Conservation (phyloP, 2,888 invertebrate genomes). For the Dysmachus trigonus region DNA sequence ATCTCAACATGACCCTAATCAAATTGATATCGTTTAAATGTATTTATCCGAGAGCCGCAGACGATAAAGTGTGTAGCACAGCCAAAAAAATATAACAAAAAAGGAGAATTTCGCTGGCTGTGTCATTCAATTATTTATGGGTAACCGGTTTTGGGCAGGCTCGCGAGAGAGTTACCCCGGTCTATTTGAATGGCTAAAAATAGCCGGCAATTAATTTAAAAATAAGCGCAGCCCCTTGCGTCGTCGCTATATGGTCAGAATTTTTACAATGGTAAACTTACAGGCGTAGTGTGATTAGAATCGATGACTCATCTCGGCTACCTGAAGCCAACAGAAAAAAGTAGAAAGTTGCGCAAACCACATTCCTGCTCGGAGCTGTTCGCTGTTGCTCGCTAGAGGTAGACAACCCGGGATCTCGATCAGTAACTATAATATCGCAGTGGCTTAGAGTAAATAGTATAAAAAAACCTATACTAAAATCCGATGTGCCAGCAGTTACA, state of each 20-base stretch:
- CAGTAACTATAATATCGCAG: background rate
- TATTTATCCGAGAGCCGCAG: background rate
- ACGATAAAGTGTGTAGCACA: background rate
- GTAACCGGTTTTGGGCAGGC: background rate
- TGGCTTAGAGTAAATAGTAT: background rate
- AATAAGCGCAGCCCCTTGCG: background rate
- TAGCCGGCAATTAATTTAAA: background rate
- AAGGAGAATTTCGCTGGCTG: background rate
- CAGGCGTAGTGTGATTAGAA: background rate
- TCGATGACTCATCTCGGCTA: background rate
- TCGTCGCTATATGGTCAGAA: background rate
- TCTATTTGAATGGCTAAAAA: background rate
- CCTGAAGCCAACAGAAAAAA: background rate
- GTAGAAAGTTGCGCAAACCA: conserved; percentile 19
- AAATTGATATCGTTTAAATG: background rate
- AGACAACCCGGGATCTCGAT: conserved; percentile 1
- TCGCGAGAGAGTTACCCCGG: background rate
- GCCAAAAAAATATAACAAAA: too few relatives aligned
- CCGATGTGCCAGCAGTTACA: background rate
- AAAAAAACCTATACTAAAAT: background rate
- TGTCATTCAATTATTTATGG: background rate
- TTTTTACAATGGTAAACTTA: background rate
- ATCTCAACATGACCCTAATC: background rate
- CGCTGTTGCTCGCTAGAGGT: background rate
- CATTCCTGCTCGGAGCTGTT: conserved; percentile 1